Percentiles rank a stretch among this genome's conserved stretches.
Evolutionary conservation across 1,140 invertebrate genomes (phyloP).

Genomic region (Riptortus pedestris): DNA sequence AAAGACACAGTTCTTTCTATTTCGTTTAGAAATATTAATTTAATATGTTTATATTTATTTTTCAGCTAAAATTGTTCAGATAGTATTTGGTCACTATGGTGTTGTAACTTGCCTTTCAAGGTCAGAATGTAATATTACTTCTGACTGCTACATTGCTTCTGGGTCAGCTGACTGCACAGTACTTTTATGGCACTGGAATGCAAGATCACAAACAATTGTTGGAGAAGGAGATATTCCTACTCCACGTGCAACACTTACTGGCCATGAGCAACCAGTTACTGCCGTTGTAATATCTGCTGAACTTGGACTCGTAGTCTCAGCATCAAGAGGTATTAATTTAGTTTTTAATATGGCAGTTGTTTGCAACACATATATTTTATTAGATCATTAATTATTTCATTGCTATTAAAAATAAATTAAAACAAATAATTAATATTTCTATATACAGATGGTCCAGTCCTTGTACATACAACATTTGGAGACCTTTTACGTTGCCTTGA

Average conservation of each 20-base stretch:
- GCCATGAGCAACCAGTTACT: conserved; percentile 89
- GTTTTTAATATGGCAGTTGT: not conserved
- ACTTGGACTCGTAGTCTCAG: conserved; percentile 92
- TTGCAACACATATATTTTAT: not conserved
- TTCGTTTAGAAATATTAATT: not conserved
- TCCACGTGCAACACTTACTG: conserved; percentile 89
- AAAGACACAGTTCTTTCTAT: not conserved
- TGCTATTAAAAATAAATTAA: not conserved
- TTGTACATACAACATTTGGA: conserved; percentile 96
- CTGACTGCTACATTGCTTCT: conserved; percentile 96
- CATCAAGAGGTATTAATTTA: conserved; percentile 60
- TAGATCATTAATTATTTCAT: not conserved
- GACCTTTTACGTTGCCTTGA: conserved; percentile 88
- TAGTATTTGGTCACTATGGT: conserved; percentile 96
- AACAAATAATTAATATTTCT: conserved; percentile 22
- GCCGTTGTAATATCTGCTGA: conserved; percentile 95
- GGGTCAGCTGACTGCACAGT: conserved; percentile 97
- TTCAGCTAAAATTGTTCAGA: conserved; percentile 92
- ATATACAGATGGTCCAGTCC: conserved; percentile 31
- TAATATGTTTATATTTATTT: conserved; percentile 27
- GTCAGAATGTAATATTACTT: conserved; percentile 95
- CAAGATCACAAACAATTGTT: conserved; percentile 87
- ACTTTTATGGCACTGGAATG: conserved; percentile 97
- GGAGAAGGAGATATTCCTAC: conserved; percentile 91
- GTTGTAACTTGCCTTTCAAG: conserved; percentile 93